Base-by-base conservation (phyloP, 2,888 invertebrate genomes). In the Cantharis lateralis region DNA sequence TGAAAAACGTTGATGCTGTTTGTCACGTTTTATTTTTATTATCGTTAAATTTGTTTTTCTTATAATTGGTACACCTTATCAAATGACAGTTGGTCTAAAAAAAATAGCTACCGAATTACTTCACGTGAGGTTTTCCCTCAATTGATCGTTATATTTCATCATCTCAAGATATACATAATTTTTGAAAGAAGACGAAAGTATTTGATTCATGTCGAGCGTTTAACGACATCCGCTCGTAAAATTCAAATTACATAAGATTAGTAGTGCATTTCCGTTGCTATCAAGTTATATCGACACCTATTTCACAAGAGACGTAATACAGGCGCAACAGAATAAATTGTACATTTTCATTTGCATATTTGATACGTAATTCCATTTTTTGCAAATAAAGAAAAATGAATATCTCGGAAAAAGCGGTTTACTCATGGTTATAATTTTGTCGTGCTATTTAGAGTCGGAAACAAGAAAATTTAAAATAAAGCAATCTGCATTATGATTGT, bases 211-310 rank as follows among this genome's bases (percentile, higher is more conserved):
- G 3, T 32, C 13, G 32, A 4, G 32, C 13, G 13, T 32, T 48
- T 48, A 48, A 48, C 48, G 48, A 48, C n/a, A 48, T 48, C 48
- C 48, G 48, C 48, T 48, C 48, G 48, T 48, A 48, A 48, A 48
- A 32, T 32, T 32, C 4, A 32, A 32, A 48, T 48, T 48, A n/a
- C 48, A n/a, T 13, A 70, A 16, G 26, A 62, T 15, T 62, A 62
- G 71, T 62, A 62, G 24, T 61, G 26, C 62, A 71, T 62, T 71
- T 71, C 71, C 71, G 71, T 63, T 28, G 24, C 71, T 63, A 48
- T 70, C 61, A 64, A 64, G n/a, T 64, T 18, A 20, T 20, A 13
- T 20, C 11, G 64, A 64, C 13, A 66, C 64, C 20, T 66, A 20
- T n/a, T 66, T 66, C n/a, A 18, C 5, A 20, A 18, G 5, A 64